Conservation (phyloP, 2,113 vertebrate species). For the Vidua chalybeata region DNA sequence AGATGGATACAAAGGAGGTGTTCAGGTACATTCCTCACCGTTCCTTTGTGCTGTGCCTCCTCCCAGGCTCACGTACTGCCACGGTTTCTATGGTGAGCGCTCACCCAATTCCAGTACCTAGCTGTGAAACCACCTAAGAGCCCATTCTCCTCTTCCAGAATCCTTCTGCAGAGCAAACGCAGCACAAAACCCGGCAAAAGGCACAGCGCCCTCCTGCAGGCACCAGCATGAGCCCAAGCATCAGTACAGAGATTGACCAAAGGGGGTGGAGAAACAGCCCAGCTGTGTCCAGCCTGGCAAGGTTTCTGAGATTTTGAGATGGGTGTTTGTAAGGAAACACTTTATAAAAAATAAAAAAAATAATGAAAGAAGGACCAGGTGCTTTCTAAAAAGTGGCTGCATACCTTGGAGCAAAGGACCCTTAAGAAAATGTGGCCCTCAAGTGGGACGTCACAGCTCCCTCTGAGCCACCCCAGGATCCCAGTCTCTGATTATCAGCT, state of each 20-base stretch:
- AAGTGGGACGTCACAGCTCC: not conserved
- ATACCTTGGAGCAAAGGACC: not conserved
- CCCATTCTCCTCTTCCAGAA: not conserved
- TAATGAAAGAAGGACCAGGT: fast-evolving
- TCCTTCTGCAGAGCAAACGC: not conserved
- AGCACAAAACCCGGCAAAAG: fast-evolving
- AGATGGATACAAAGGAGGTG: fast-evolving
- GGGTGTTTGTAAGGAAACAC: fast-evolving
- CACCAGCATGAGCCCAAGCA: fast-evolving
- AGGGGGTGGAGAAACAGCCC: not conserved
- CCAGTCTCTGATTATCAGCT: not conserved
- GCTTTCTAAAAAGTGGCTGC: not conserved
- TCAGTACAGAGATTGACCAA: not conserved
- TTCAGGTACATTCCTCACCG: not conserved
- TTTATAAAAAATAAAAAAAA: too few relatives aligned
- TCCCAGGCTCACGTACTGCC: not conserved
- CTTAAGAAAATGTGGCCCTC: not conserved
- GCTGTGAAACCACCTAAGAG: not conserved
- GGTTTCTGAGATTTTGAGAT: not conserved
- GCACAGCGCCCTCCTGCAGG: fast-evolving
- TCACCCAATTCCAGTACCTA: not conserved
- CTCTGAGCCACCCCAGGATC: not conserved
- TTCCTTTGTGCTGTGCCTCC: not conserved
- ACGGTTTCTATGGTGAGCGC: conserved; percentile 58
- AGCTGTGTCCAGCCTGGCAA: fast-evolving